Base-by-base conservation (phyloP, 1,140 invertebrate species). In the Drosophila persimilis region DNA sequence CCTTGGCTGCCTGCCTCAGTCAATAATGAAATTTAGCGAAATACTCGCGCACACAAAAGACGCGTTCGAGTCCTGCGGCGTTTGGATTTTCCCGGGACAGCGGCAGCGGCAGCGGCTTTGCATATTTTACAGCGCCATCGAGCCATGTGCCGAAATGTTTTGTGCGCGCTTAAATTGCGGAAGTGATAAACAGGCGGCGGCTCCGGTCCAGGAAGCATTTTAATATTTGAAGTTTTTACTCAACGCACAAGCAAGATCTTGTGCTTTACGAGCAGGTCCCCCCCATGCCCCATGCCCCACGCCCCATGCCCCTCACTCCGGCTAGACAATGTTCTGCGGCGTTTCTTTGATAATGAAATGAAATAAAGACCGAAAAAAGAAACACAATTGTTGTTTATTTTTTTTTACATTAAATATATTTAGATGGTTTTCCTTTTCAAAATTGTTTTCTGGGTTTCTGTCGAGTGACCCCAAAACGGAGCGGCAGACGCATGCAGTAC, bases 401-500 rank as follows among this genome's bases (percentile, higher is more conserved):
- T 86, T 86, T 86, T 88, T 73, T 88, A 88, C 83, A 88, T 88
- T 88, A 88, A 88, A 88, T 88, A 88, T 88, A 88, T 88, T 88
- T 88, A 89, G 83, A 88, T 80, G 74, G 79, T 79, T 83, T 88
- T 78, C 83, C 11, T 39, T 77, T 81, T 88, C 73, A 85, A 85
- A 84, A 84, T 84, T 84, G 80, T 84, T 73, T 85, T 72, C 65
- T 65, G 73, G 58, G 47, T 46, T 70, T 67, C 55, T 72, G 71
- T 51, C 15, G 17, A 15, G 11, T 15, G 66, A 17, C 55, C 43
- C 35, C 35, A 39, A 13, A 39, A 39, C 11, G 35, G 11, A 3
- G 35, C 0, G 13, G 35, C 35, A 39, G 35, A 39, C 35, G 35
- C 35, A 39, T 39, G 11, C 35, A 29, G 35, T 15, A 47, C 13